A percentile compares a stretch with the other conserved stretches of the same genome.
Evolutionary conservation across 1,140 invertebrate genomes (phyloP).

Genomic region (Helicoverpa zea): DNA sequence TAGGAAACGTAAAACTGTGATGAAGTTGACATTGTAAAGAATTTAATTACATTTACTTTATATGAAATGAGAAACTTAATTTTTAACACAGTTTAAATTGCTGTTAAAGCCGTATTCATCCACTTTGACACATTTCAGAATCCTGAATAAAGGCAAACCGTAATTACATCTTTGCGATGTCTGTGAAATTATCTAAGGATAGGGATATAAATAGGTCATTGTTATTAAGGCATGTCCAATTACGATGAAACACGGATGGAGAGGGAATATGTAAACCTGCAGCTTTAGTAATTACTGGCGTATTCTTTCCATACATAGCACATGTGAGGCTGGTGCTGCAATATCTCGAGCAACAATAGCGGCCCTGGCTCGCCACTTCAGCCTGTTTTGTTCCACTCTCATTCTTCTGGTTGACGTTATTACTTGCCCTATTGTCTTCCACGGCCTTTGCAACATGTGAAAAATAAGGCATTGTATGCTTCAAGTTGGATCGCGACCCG

Average conservation of each 20-base stretch:
- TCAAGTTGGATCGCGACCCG: slow-evolving; percentile 12
- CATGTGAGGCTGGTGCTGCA: slow-evolving; percentile 50
- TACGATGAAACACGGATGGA: background rate
- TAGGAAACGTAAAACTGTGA: slow-evolving; percentile 9
- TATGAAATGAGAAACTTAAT: background rate
- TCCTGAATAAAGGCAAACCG: too few species aligned
- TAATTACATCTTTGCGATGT: too few species aligned
- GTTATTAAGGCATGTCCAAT: background rate
- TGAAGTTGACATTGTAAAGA: background rate
- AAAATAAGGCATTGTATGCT: slow-evolving; percentile 51
- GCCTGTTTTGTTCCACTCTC: slow-evolving; percentile 72
- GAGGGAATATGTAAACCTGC: slow-evolving; percentile 16
- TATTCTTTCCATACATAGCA: slow-evolving; percentile 27
- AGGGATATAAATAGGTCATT: background rate
- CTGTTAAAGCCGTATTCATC: too few species aligned
- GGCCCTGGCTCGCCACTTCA: slow-evolving; percentile 72
- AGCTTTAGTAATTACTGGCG: slow-evolving; percentile 30
- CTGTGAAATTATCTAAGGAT: too few species aligned
- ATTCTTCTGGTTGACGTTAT: slow-evolving; percentile 78
- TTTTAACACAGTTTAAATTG: background rate
- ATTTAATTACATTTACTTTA: background rate
- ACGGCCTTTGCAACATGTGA: slow-evolving; percentile 60
- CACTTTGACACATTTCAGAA: too few species aligned
- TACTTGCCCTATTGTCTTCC: slow-evolving; percentile 74
- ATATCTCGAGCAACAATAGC: slow-evolving; percentile 67